Base-by-base conservation (phyloP, 2,888 invertebrate species). In the Standfussiana lucernea region DNA sequence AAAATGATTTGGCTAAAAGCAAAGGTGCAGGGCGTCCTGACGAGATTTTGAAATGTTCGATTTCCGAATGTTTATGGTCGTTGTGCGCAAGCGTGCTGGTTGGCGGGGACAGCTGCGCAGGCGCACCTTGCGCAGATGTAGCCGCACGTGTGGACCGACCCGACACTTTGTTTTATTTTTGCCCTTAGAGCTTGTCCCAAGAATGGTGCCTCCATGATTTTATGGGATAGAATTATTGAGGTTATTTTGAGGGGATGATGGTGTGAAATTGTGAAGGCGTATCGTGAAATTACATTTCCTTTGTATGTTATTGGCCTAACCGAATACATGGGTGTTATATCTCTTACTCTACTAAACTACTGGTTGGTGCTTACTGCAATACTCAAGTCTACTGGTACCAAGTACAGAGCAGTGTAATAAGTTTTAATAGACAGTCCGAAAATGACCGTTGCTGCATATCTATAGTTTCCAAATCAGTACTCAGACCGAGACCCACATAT, bases 81-180 rank as follows among this genome's bases (percentile, higher is more conserved):
- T 69, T 77, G 83, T 75, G 75, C 72, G 84, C 81, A 81, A 72
- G 72, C 72, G 78, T 73, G 61, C 77, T 84, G 82, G 75, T 80
- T 83, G 67, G 77, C 47, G 80, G 88, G 59, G 71, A 61, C 95
- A 95, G 95, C 93, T 95, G 95, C 92, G 90, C 85, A 15, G 28
- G 89, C 87, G 90, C 94, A 94, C 91, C 94, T 88, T 94, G 94
- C 93, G 92, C 94, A 94, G 94, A 94, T 94, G 94, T 85, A 69
- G 65, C 78, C 87, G 93, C 94, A 93, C 94, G 94, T 94, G 94
- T 92, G 87, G 83, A 87, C 80, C 72, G 15, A 72, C 69, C 65
- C 67, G 80, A 80, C 68, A 86, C 76, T 88, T 90, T 89, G 88
- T 89, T 90, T 89, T 88, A 88, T 88, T 88, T 86, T 83, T 79